phyloP scores from a whole-genome alignment of 2,797 vertebrate genomes.

The Varecia variegata region DNA sequence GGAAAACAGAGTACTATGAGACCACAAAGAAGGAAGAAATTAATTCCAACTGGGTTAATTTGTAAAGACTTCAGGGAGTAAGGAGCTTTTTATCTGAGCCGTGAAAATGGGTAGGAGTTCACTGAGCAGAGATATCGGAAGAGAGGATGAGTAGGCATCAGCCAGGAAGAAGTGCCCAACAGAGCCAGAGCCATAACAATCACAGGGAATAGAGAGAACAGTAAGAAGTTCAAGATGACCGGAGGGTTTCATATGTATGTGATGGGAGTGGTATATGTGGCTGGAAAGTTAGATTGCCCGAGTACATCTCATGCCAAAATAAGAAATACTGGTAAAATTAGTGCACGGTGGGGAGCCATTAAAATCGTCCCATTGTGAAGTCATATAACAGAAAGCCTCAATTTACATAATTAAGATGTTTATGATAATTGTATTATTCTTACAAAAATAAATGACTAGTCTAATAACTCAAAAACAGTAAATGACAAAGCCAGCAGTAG shows the following conservation, averaged over 20 bases:
- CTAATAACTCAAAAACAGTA: background rate
- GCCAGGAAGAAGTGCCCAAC: background rate
- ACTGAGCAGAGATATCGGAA: background rate
- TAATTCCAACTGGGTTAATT: background rate
- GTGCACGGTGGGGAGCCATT: background rate
- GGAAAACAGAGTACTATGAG: background rate
- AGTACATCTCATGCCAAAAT: background rate
- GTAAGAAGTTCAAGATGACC: background rate
- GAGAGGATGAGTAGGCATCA: no score
- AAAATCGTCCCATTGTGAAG: background rate
- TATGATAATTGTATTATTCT: background rate
- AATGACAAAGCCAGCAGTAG: background rate
- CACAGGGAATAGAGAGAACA: background rate
- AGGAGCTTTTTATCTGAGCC: background rate
- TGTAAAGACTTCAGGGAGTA: background rate
- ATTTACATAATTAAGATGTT: background rate
- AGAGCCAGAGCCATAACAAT: background rate
- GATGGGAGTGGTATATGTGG: no score
- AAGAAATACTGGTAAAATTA: background rate
- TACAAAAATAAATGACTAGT: background rate
- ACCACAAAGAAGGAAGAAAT: background rate
- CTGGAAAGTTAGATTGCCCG: background rate
- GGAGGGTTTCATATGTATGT: background rate
- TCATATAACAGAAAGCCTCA: background rate
- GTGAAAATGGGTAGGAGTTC: background rate